Evolutionary conservation across 2,888 invertebrate genomes (phyloP), one percentile per base, ranked within the genome.

Genomic region (Heliconius aoede): DNA sequence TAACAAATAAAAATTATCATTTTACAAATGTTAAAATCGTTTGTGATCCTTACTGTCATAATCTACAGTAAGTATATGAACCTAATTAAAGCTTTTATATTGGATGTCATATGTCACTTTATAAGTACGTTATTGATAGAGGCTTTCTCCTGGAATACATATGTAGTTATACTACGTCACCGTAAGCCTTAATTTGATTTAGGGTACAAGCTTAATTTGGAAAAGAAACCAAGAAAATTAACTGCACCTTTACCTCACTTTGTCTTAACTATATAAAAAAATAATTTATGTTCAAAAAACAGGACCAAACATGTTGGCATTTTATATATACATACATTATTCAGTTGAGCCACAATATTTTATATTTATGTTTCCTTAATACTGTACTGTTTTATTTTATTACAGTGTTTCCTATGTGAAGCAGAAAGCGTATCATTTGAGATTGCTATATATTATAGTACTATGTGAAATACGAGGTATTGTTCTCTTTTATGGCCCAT

Each of bases 401-500:
- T 61, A 69, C 55, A 64, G 55, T 24, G 32, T 55, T 69, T 69
- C 55, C 51, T 60, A 69, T 69, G 30, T 55, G 30, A 78, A 76
- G 78, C 81, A 82, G 80, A 82, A 82, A 82, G 82, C 82, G 78
- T 82, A 74, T 80, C 73, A 75, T 74, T 74, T 73, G 36, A 76
- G 73, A 74, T 74, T 64, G 75, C 64, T 69, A 28, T 69, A 55
- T 55, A 30, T 21, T 78, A 76, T 77, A 51, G 40, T 36, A 74
- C 36, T 72, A 69, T 76, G 65, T 58, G n/a, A 28, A 73, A 26
- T 40, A 51, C n/a, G 13, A 13, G n/a, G 30, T 30, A 69, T 51
- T 69, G 26, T 55, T 65, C 24, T 36, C 36, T 24, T 32, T 26
- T 40, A 9, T 21, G 46, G 4, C 26, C 46, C 9, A 26, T 13